phyloP scores from a whole-genome alignment of 1,140 invertebrate species.

The Trachymyrmex septentrionalis region DNA sequence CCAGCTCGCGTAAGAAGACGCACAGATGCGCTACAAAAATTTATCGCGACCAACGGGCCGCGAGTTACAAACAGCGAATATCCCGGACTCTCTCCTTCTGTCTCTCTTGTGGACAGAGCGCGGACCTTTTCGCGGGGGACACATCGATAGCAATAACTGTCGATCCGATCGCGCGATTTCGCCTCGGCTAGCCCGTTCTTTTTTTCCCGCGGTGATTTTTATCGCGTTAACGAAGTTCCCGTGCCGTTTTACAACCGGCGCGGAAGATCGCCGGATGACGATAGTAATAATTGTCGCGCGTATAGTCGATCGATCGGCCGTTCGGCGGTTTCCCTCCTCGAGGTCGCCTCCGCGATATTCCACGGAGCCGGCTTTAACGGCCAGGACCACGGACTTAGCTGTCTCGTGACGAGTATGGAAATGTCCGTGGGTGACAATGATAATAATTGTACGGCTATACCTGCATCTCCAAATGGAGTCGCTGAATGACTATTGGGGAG shows the following conservation, averaged over 20 bases:
- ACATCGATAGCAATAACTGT: slow-evolving; percentile 70
- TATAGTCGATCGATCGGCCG: slow-evolving; percentile 63
- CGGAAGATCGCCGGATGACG: slow-evolving; percentile 62
- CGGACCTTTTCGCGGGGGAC: slow-evolving; percentile 24
- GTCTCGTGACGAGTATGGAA: slow-evolving; percentile 66
- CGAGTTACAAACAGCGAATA: slow-evolving; percentile 31
- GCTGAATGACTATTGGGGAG: slow-evolving; percentile 5
- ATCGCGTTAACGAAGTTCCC: slow-evolving; percentile 67
- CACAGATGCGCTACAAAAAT: slow-evolving; percentile 33
- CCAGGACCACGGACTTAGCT: background rate
- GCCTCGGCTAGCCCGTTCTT: slow-evolving; percentile 17
- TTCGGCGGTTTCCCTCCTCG: background rate
- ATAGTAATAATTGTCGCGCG: slow-evolving; percentile 72
- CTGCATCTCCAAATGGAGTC: slow-evolving; percentile 45
- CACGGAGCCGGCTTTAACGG: slow-evolving; percentile 34
- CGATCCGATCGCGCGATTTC: slow-evolving; percentile 70
- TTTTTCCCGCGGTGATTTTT: slow-evolving; percentile 55
- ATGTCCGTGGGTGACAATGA: slow-evolving; percentile 76
- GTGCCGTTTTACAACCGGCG: slow-evolving; percentile 55
- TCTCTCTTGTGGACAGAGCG: slow-evolving; percentile 37
- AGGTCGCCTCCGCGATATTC: slow-evolving; percentile 39
- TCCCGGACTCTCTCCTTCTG: slow-evolving; percentile 5
- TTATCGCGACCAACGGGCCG: slow-evolving; percentile 41
- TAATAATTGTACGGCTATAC: slow-evolving; percentile 67
- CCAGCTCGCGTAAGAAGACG: background rate